phyloP scores from a whole-genome alignment of 2,113 vertebrate genomes.

The Ailuropoda melanoleuca region DNA sequence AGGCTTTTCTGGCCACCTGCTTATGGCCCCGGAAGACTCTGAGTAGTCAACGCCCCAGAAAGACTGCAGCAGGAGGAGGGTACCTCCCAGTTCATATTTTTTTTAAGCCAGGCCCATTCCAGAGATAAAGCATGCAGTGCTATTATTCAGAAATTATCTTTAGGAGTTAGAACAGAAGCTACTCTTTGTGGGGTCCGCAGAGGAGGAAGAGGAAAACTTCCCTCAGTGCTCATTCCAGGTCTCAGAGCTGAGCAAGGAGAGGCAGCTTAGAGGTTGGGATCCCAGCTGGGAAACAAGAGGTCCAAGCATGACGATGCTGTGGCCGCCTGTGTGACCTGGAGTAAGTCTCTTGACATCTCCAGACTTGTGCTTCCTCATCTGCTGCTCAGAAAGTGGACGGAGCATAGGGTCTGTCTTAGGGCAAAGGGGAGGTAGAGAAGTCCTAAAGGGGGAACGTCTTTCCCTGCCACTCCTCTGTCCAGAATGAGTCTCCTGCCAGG shows the following conservation, averaged over 20 bases:
- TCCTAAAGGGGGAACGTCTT: background rate
- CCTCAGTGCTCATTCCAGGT: background rate
- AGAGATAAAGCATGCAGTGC: slow-evolving; percentile 51
- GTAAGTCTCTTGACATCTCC: background rate
- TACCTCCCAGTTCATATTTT: background rate
- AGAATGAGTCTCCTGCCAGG: background rate
- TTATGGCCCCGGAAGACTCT: background rate
- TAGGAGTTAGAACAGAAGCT: slow-evolving; percentile 64
- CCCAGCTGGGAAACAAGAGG: background rate
- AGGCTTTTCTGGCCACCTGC: background rate
- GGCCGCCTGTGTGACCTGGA: background rate
- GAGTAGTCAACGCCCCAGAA: background rate
- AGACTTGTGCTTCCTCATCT: background rate
- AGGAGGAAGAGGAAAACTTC: background rate
- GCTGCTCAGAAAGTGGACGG: background rate
- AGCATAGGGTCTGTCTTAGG: background rate
- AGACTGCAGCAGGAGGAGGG: background rate
- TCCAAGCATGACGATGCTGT: background rate
- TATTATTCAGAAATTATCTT: slow-evolving; percentile 58
- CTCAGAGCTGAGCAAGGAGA: background rate
- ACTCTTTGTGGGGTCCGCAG: background rate
- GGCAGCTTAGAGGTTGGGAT: background rate
- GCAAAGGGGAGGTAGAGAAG: background rate
- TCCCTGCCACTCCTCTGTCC: background rate
- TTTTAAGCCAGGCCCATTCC: slow-evolving; percentile 46